phyloP scores from a whole-genome alignment of 2,113 vertebrate species.

The Baryphthengus martii region DNA sequence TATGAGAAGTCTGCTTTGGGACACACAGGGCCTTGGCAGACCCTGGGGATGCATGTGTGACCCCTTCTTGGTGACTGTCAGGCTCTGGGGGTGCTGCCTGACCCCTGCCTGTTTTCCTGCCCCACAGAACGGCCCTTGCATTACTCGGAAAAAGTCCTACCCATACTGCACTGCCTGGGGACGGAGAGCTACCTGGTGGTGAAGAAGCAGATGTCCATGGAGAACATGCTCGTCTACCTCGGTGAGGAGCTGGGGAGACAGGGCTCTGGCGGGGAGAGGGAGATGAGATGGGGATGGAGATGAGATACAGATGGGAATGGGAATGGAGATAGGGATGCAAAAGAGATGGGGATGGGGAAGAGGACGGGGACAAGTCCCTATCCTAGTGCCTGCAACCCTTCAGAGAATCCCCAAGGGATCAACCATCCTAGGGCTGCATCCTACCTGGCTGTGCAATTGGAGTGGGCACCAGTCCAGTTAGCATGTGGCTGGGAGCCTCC shows the following conservation, averaged over 20 bases:
- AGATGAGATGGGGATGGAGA: background rate
- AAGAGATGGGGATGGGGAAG: background rate
- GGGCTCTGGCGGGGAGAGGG: background rate
- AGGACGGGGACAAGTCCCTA: no score
- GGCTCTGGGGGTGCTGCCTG: background rate
- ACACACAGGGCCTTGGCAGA: no score
- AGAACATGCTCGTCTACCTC: conserved; percentile 84
- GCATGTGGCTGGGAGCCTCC: background rate
- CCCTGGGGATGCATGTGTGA: rapidly evolving
- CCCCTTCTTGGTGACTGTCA: background rate
- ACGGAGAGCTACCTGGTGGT: conserved; percentile 86
- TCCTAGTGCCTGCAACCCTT: background rate
- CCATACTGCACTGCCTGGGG: conserved; percentile 85
- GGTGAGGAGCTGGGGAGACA: conserved; percentile 63
- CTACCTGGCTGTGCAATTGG: background rate
- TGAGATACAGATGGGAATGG: no score
- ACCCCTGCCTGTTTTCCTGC: background rate
- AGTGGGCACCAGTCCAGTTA: background rate
- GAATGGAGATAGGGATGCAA: background rate
- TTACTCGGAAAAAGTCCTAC: conserved; percentile 87
- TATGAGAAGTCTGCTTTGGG: background rate
- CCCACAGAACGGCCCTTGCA: conserved; percentile 88
- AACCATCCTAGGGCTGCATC: background rate
- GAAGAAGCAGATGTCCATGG: conserved; percentile 88
- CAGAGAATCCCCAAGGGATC: no score